Evolutionary conservation across 2,113 vertebrate genomes (phyloP), one percentile per base, ranked within the genome.

Genomic region (Thymallus thymallus): DNA sequence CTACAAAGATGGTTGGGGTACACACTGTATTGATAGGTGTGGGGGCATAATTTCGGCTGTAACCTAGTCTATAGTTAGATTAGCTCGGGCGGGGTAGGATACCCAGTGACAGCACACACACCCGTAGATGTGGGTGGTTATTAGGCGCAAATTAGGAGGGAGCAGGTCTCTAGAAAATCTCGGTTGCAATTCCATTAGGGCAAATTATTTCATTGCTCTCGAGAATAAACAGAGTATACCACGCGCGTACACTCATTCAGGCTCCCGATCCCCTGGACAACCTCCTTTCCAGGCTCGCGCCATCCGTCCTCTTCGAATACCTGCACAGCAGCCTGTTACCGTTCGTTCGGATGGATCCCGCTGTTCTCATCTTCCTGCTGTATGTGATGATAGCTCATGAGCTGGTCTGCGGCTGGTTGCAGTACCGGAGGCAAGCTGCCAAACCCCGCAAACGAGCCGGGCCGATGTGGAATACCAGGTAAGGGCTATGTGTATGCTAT

Each of bases 361-460:
- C 93, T 26, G 88, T 96, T 89, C 94, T 97, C 46, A 96, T 96
- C 81, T 95, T 96, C 80, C 92, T 96, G 0, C 90, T 96, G 13
- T 97, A 96, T 1, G 71, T 96, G 76, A 93, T 96, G 94, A 96
- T 97, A 88, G 82, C 90, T 14, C 96, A 96, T 35, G 95, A 96
- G 82, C 88, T 96, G 86, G 88, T 96, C 68, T 95, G 95, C 1
- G 96, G 95, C 75, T 95, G 93, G 92, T 94, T 96, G 91, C 94
- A 96, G 77, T 92, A 95, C 74, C 91, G 94, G 71, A 94, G 92
- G 81, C 92, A 93, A 85, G 90, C 92, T 18, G 84, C 88, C 86
- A 95, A 94, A 74, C 93, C 94, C 0, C 92, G 92, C 76, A 94
- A 91, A 82, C 91, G 85, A 68, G 63, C 88, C 0, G 89, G 91